Conservation (phyloP, 2,797 vertebrate species). For the Helarctos malayanus region DNA sequence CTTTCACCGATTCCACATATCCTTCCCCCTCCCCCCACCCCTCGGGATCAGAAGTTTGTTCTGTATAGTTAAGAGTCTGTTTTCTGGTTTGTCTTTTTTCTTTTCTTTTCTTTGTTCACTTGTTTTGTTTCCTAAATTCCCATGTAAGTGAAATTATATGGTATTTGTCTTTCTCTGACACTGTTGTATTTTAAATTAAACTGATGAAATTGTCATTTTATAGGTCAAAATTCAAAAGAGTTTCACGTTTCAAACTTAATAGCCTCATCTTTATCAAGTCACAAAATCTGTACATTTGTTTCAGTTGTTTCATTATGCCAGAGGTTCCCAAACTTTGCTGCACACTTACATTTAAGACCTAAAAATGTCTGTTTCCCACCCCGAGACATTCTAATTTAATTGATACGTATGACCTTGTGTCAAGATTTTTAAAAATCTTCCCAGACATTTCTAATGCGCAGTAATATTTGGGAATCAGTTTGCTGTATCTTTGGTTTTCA, state of each 20-base stretch:
- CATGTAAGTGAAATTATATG: not conserved
- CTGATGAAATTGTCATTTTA: not conserved
- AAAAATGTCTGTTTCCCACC: not conserved
- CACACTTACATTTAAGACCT: not conserved
- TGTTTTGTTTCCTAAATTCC: not conserved
- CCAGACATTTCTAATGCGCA: not conserved
- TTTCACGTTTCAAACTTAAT: not conserved
- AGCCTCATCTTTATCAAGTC: not conserved
- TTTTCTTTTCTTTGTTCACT: not conserved
- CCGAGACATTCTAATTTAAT: not conserved
- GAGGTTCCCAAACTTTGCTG: not conserved
- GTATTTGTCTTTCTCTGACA: not conserved
- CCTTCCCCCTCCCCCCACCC: not conserved
- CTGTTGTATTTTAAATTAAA: not conserved
- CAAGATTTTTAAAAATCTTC: not conserved
- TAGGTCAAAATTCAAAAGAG: not conserved
- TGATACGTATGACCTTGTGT: not conserved
- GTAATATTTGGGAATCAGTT: not conserved
- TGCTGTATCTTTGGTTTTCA: not conserved
- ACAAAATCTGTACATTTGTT: not conserved
- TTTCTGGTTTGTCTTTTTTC: not conserved
- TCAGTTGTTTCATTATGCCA: not conserved
- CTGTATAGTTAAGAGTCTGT: not conserved
- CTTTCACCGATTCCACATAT: not conserved
- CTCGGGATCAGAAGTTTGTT: no score